A percentile compares a stretch with the other conserved stretches of the same genome.
phyloP scores from a whole-genome alignment of 2,113 vertebrate genomes.

The Sturnus vulgaris region DNA sequence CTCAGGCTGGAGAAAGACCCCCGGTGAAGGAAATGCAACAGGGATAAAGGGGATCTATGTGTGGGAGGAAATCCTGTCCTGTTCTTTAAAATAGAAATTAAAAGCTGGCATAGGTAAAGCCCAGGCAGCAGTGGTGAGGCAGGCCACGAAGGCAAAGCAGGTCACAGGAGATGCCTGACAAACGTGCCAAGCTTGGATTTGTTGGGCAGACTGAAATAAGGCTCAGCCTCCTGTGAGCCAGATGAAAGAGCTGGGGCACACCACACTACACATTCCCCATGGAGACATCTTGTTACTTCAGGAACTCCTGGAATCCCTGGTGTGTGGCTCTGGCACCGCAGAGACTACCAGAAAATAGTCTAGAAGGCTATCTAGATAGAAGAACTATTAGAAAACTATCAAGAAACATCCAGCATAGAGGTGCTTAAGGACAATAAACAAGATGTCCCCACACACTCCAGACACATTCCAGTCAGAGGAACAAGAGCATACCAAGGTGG shows the following conservation, averaged over 20 bases:
- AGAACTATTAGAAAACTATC: neutral
- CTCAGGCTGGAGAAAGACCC: neutral
- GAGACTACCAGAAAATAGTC: neutral
- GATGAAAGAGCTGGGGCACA: neutral
- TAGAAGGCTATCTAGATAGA: neutral
- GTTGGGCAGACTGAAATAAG: neutral
- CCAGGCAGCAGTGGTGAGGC: neutral
- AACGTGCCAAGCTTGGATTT: neutral
- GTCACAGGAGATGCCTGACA: neutral
- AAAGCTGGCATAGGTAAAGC: neutral
- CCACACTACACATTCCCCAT: rapidly evolving
- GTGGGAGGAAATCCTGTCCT: neutral
- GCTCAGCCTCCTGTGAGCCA: neutral
- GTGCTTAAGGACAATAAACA: neutral
- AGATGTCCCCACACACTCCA: neutral
- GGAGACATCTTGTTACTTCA: neutral
- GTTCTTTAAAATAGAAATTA: constrained; percentile 6
- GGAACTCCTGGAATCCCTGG: neutral
- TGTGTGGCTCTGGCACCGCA: neutral
- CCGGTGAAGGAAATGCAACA: neutral
- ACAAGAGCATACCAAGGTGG: neutral
- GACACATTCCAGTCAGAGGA: neutral
- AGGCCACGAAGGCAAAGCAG: neutral
- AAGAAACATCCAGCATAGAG: neutral
- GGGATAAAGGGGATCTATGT: neutral